Evolutionary conservation across 1,140 invertebrate species (phyloP).

Genomic region (Drosophila leontia): DNA sequence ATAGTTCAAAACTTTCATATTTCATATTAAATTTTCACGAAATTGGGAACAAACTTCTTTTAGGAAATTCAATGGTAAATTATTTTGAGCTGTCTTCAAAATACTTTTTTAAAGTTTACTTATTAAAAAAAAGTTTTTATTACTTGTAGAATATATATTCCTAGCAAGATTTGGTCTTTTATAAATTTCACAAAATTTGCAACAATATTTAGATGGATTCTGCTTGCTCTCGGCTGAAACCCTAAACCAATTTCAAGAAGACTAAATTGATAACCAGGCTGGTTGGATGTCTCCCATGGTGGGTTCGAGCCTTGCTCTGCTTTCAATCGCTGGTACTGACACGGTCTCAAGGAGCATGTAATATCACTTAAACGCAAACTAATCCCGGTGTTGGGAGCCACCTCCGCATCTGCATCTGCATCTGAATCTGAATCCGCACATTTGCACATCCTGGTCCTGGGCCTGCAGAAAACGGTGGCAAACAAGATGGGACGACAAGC

Average conservation of each 20-base stretch:
- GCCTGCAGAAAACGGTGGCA: conserved; percentile 29
- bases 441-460: not conserved
- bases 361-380: conserved; percentile 67
- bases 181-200: not conserved
- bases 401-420: conserved; percentile 3
- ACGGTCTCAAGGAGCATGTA: conserved; percentile 59
- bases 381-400: conserved; percentile 47
- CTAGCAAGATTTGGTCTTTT: not conserved
- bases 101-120: too few relatives aligned
- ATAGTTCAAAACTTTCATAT: too few relatives aligned
- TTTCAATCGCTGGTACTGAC: conserved; percentile 13
- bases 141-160: not conserved
- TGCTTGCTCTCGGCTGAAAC: not conserved
- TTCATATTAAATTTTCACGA: not conserved
- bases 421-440: conserved; percentile 19
- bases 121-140: too few relatives aligned
- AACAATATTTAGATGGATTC: not conserved
- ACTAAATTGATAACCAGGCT: conserved; percentile 1
- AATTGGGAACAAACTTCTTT: not conserved
- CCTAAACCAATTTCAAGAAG: not conserved
- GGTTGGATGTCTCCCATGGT: conserved; percentile 2
- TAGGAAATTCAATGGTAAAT: not conserved
- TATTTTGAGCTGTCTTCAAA: not conserved
- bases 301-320: not conserved
- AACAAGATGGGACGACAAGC: conserved; percentile 1